Percentiles rank a stretch among this genome's conserved stretches.
Evolutionary conservation across 2,113 vertebrate genomes (phyloP).

Genomic region (Rhipidura dahli): DNA sequence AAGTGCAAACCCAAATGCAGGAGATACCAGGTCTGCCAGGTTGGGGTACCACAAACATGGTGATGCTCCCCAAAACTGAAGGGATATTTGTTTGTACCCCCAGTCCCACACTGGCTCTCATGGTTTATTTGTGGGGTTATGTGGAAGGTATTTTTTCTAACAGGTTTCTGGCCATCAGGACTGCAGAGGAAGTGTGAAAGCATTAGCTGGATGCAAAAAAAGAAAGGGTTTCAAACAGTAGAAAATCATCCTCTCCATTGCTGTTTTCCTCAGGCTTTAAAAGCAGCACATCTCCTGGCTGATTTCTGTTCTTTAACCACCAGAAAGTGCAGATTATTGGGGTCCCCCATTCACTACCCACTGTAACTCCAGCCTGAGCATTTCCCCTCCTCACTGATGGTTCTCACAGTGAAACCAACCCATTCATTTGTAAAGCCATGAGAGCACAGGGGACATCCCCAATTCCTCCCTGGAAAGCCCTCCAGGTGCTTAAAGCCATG

Average conservation of each 20-base stretch:
- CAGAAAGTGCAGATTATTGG: not conserved
- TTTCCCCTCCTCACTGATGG: accelerated
- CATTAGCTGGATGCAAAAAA: not conserved
- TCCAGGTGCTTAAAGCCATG: not conserved
- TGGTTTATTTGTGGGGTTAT: not conserved
- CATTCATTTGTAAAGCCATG: not conserved
- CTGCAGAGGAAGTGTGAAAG: not conserved
- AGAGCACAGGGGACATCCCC: not conserved
- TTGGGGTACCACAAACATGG: not conserved
- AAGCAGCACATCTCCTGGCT: not conserved
- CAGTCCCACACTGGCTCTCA: not conserved
- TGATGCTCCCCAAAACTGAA: not conserved
- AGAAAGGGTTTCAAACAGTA: not conserved
- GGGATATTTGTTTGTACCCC: not conserved
- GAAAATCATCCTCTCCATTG: not conserved
- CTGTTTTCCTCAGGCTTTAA: not conserved
- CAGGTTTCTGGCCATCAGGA: not conserved
- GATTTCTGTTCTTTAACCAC: not conserved
- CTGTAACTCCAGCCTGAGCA: not conserved
- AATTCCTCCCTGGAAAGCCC: not conserved
- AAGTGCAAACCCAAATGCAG: not conserved
- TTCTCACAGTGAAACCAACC: not conserved
- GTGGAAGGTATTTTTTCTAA: not conserved
- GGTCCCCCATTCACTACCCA: not conserved
- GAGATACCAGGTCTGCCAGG: not conserved